Base-by-base conservation (phyloP, 2,888 invertebrate species). In the Lissocephala sabroskyi region DNA sequence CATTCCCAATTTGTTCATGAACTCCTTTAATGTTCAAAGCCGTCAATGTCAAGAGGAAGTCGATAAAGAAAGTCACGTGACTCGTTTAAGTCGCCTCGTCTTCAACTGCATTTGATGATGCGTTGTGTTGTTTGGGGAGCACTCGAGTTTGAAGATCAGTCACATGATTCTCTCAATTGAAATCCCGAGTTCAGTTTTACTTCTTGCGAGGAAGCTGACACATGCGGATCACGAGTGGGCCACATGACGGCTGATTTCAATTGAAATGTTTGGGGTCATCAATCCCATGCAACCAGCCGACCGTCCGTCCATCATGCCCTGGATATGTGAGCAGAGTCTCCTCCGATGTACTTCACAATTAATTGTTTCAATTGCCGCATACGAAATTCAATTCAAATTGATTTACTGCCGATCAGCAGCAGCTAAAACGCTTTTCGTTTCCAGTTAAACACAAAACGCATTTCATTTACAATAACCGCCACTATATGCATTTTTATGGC, bases 261-360 rank as follows among this genome's bases (percentile, higher is more conserved):
- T 70, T 70, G 73, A 75, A 75, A 71, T 75, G 70, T 67, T 67
- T 70, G 76, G 67, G 59, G 62, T 59, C 56, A n/a, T n/a, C 11
- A 29, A n/a, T 11, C n/a, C 29, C 5, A 10, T 2, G 1, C 3
- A 10, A 10, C 2, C 6, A 29, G 29, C n/a, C 29, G 1, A 29
- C n/a, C 29, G n/a, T 29, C 29, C 3, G 3, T 1, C 11, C 3
- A 29, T 3, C 29, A n/a, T 4, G 10, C 11, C 29, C 29, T 11
- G 11, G 1, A 26, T 26, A 26, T 9, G 4, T 26, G 9, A 6
- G 9, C 26, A 26, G 11, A 3, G 30, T 30, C 6, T 26, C 53
- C 62, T 59, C 52, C 63, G 66, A 63, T 59, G 75, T 67, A 75
- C 67, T 70, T 67, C 58, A 70, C 64, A 67, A 45, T 70, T 70